phyloP scores from a whole-genome alignment of 2,888 invertebrate species.

The Aspidiotus rigidus region DNA sequence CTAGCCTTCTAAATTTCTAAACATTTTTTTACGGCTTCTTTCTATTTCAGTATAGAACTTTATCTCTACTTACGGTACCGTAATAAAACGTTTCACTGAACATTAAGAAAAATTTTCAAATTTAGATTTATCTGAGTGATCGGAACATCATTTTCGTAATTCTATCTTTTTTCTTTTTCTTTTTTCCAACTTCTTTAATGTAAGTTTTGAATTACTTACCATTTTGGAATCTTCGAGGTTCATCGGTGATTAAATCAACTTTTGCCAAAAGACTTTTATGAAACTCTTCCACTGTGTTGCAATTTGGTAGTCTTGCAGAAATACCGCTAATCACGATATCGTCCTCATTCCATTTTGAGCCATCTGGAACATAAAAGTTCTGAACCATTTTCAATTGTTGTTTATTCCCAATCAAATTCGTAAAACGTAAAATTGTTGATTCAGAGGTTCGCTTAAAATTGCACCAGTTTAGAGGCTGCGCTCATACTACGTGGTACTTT shows the following conservation, averaged over 20 bases:
- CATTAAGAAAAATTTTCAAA: neutral
- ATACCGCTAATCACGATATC: slow-evolving; percentile 30
- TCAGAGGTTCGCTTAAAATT: neutral
- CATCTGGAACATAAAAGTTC: slow-evolving; percentile 10
- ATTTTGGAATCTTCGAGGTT: slow-evolving; percentile 30
- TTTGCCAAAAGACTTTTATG: slow-evolving; percentile 22
- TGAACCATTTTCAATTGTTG: slow-evolving; percentile 6
- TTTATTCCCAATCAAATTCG: neutral
- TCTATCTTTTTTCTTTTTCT: neutral
- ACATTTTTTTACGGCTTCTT: no score
- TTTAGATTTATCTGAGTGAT: neutral
- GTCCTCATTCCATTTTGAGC: slow-evolving; percentile 31
- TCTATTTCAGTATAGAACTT: no score
- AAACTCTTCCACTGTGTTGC: slow-evolving; percentile 31
- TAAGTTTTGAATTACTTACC: slow-evolving; percentile 8
- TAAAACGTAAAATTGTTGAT: neutral
- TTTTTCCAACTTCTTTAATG: neutral
- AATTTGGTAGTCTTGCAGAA: slow-evolving; percentile 29
- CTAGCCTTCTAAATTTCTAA: no score
- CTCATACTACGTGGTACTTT: no score
- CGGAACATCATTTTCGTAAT: neutral
- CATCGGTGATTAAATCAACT: slow-evolving; percentile 27
- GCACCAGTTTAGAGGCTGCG: no score
- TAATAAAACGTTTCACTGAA: no score
- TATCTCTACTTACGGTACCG: no score